phyloP scores from a whole-genome alignment of 2,797 vertebrate species.

The Tangara arthus region DNA sequence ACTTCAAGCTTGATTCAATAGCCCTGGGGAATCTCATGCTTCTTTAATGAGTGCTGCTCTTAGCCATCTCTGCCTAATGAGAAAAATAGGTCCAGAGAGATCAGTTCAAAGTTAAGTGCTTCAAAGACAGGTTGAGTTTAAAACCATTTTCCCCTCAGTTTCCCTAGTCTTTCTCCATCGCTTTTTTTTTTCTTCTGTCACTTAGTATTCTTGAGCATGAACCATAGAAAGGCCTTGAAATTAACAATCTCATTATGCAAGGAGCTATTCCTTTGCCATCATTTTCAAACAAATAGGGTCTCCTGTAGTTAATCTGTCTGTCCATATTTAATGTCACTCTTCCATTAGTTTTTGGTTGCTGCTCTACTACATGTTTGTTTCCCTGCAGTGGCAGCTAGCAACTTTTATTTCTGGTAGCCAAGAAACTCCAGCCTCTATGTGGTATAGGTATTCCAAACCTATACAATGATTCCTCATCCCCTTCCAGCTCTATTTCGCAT shows the following conservation, averaged over 20 bases:
- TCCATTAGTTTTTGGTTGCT: not conserved
- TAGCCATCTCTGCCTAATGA: conserved; percentile 11
- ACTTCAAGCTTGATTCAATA: not conserved
- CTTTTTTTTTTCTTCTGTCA: not conserved
- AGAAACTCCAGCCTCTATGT: not conserved
- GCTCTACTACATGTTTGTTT: not conserved
- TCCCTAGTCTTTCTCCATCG: not conserved
- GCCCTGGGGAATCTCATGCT: not conserved
- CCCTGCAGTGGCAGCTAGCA: not conserved
- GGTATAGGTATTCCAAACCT: not conserved
- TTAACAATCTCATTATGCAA: not conserved
- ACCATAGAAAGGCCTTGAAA: not conserved
- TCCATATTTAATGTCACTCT: not conserved
- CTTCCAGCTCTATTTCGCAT: not conserved
- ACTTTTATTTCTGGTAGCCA: not conserved
- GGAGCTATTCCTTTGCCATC: not conserved
- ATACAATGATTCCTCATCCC: not conserved
- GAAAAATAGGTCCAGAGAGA: conserved; percentile 31
- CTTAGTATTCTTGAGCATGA: not conserved
- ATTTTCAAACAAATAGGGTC: not conserved
- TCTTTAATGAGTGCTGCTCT: conserved; percentile 31
- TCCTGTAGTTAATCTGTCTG: not conserved
- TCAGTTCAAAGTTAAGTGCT: conserved; percentile 32
- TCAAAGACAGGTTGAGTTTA: conserved; percentile 22
- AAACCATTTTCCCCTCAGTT: not conserved